Base-by-base conservation (phyloP, 2,113 vertebrate genomes). In the Spilogale gracilis region DNA sequence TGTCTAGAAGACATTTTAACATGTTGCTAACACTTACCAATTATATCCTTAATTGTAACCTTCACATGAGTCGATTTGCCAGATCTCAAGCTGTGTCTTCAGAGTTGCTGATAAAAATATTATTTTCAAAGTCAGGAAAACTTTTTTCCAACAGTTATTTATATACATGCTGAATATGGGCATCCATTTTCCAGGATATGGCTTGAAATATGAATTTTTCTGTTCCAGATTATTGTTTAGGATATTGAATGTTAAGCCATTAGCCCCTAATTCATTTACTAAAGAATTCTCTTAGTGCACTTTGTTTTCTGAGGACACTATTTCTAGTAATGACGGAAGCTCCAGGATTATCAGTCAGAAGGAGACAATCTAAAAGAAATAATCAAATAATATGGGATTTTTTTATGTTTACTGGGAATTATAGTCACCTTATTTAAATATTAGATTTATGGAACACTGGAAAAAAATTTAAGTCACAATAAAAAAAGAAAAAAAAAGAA, bases 21-120 rank as follows among this genome's bases (percentile, higher is more conserved):
- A 91, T 87, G 54, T 93, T 97, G 81, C 30, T 83, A 91, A 95
- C 48, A 52, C n/a, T 87, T 95, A 32, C 67, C 52, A 73, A 85
- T 88, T 95, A 78, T 78, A 91, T 65, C 12, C 58, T 88, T 91
- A 97, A 97, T 93, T 82, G 84, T 93, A 96, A 93, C 81, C 48
- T 91, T 71, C 54, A 79, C 48, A 82, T 17, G 60, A 91, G 86
- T 91, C 54, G 86, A 25, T 50, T 79, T 93, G 74, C 69, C 54
- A 73, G n/a, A 83, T 88, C 25, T 94, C 69, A 96, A 91, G 60
- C 52, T 95, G 45, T 91, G 61, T 87, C 63, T 87, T 91, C 38
- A 95, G 45, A 96, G 20, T 83, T 69, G 18, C 67, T 87, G 67
- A 52, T 93, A 56, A 96, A 96, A 91, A 78, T 63, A 90, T 78